Evolutionary conservation across 2,113 vertebrate genomes (phyloP).

Genomic region (Desmodus rotundus): DNA sequence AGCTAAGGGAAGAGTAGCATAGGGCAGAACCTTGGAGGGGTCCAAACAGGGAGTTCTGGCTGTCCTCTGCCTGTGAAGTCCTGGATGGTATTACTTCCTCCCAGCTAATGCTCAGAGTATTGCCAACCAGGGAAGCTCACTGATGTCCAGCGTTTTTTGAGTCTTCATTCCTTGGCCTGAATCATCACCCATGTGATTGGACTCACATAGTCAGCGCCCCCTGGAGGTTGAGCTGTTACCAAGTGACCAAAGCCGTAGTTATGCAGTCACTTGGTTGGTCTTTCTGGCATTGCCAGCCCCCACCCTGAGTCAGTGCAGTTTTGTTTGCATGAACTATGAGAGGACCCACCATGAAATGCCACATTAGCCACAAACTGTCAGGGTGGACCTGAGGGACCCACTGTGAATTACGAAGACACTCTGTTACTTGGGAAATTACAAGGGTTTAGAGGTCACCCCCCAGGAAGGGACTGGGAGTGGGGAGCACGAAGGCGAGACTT

Average conservation of each 20-base stretch:
- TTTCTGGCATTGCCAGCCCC: neutral
- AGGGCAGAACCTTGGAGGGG: neutral
- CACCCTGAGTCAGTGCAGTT: neutral
- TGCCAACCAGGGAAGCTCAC: neutral
- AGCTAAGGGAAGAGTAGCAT: neutral
- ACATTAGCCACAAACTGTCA: neutral
- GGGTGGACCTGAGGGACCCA: neutral
- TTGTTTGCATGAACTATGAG: neutral
- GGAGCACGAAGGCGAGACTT: neutral
- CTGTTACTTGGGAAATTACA: neutral
- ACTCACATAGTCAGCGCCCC: neutral
- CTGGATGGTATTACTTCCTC: neutral
- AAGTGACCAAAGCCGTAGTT: neutral
- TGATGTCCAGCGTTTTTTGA: neutral
- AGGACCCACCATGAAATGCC: neutral
- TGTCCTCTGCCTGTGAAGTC: neutral
- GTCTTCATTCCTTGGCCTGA: neutral
- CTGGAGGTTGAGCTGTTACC: neutral
- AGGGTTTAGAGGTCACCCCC: neutral
- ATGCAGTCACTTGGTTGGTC: neutral
- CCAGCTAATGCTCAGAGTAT: neutral
- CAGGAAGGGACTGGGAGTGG: neutral
- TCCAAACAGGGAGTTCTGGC: neutral
- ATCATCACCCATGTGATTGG: neutral
- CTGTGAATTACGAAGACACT: neutral